Conservation (phyloP, 2,888 invertebrate genomes). For the Drosophila anomelani region DNA sequence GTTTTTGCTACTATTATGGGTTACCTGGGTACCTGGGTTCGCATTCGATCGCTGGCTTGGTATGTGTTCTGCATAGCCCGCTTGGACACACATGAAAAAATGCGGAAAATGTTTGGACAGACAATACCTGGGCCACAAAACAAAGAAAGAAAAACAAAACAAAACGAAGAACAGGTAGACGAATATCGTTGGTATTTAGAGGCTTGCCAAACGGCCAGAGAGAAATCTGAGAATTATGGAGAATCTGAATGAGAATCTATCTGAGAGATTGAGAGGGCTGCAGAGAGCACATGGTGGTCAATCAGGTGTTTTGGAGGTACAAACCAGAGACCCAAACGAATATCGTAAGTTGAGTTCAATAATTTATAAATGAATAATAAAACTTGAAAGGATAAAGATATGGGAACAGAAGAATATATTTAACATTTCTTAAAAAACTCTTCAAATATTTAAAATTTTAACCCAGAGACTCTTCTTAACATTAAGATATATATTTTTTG, state of each 20-base stretch:
- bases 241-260: constrained; percentile 14
- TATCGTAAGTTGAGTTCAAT: constrained; percentile 52
- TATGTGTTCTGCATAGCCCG: constrained; percentile 66
- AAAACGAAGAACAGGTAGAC: constrained; percentile 60
- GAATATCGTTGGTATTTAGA: constrained; percentile 56
- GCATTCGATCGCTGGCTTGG: constrained; percentile 34
- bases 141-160: constrained; percentile 47
- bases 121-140: constrained; percentile 43
- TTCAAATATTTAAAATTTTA: no score
- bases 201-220: constrained; percentile 24
- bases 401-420: no score
- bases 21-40: constrained; percentile 25
- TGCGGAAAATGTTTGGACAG: constrained; percentile 74
- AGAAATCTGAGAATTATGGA: constrained; percentile 10
- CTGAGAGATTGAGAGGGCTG: not conserved
- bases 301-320: constrained; percentile 2
- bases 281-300: constrained; percentile 4
- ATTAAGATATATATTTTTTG: not conserved
- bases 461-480: no score
- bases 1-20: constrained; percentile 35
- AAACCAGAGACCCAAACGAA: constrained; percentile 19
- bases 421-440: no score
- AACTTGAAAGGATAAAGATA: no score
- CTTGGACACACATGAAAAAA: constrained; percentile 63
- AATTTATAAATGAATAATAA: not conserved